phyloP scores from a whole-genome alignment of 2,888 invertebrate species.

The Eilema caniola region DNA sequence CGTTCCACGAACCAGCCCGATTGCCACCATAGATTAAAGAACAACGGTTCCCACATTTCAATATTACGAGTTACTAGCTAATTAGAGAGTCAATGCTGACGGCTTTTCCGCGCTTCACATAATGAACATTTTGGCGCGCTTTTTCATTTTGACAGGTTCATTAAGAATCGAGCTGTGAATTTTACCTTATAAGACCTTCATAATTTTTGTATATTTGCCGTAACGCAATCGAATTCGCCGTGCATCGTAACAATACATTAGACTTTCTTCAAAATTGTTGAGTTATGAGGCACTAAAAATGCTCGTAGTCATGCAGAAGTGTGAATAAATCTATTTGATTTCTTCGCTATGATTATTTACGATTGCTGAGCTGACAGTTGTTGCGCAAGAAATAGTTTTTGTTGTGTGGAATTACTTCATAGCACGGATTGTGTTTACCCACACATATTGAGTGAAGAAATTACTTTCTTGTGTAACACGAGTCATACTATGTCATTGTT shows the following conservation, averaged over 20 bases:
- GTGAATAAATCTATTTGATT: conserved; percentile 33
- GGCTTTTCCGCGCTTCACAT: conserved; percentile 32
- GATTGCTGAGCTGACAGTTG: conserved; percentile 16
- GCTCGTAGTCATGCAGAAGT: conserved; percentile 20
- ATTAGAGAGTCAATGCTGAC: conserved; percentile 40
- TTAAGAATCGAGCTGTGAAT: conserved; percentile 32
- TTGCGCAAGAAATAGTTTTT: conserved; percentile 22
- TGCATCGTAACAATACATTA: conserved; percentile 26
- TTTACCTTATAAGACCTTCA: conserved; percentile 20
- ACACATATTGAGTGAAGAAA: conserved; percentile 6
- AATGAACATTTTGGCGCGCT: conserved; percentile 35
- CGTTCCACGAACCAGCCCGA: conserved; percentile 38
- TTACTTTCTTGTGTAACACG: conserved; percentile 11
- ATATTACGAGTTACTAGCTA: conserved; percentile 41
- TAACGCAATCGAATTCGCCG: conserved; percentile 28
- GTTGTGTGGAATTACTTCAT: conserved; percentile 2
- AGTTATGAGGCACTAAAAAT: conserved; percentile 21
- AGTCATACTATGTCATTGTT: conserved; percentile 7
- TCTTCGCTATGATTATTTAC: conserved; percentile 30
- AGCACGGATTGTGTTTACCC: not conserved
- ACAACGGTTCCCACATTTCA: conserved; percentile 49
- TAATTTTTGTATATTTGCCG: conserved; percentile 29
- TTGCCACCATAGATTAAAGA: conserved; percentile 30
- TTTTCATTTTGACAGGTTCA: conserved; percentile 28
- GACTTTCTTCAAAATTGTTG: conserved; percentile 40